Base-by-base conservation (phyloP, 2,797 vertebrate genomes). In the Eulemur coronatus region DNA sequence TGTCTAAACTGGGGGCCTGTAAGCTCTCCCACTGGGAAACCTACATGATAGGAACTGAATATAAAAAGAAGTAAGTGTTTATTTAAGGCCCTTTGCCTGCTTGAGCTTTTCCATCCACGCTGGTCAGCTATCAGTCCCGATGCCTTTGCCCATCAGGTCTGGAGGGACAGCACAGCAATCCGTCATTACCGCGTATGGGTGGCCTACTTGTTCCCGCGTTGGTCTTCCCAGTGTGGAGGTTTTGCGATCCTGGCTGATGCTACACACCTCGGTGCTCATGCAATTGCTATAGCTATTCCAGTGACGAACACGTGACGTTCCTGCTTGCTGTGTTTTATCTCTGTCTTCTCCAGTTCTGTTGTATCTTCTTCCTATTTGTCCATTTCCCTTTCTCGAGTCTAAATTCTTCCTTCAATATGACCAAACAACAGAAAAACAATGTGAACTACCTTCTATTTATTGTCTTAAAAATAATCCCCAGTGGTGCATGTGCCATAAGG, bases 301-400 rank as follows among this genome's bases (percentile, higher is more conserved):
- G 12, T 17, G 46, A 1, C 22, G 63, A 46, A 46, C 0, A 0
- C 0, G 28, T 3, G 33, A 57, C 0, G 0, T 7, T 67, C 50
- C n/a, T 67, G 7, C 12, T 26, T 43, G 61, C 4, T 28, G 7
- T 18, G 20, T 28, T 75, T 30, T 43, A 6, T 17, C 95, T 80
- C 30, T 67, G 96, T 30, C 14, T 26, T 81, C 57, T 84, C 13
- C 46, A 59, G 41, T 55, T 93, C 88, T 81, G 28, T 41, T 22
- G 9, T 1, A 35, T 75, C 8, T 46, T 63, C 9, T 50, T 78
- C 52, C 48, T 28, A 1, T 10, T n/a, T 59, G 2, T 17, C 78
- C 52, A 5, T 0, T 0, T 84, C 18, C 41, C 46, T 38, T 80
- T 79, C 50, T 10, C 7, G 30, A 13, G 59, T 76, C 0, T 82